A percentile compares a stretch with the other conserved stretches of the same genome.
Conservation (phyloP, 1,140 invertebrate genomes). For the Oryctes rhinoceros region DNA sequence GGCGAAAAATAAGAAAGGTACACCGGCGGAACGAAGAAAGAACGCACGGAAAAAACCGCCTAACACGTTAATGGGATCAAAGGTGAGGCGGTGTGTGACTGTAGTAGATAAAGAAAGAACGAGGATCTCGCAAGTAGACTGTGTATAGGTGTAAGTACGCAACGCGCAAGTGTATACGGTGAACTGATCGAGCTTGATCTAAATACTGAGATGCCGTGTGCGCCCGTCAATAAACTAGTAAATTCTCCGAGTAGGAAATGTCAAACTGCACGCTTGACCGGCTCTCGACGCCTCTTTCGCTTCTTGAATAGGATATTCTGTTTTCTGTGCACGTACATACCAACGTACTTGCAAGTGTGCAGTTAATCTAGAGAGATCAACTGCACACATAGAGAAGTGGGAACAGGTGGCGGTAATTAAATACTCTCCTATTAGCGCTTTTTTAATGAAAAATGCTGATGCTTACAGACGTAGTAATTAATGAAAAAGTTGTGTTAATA, state of each 20-base stretch:
- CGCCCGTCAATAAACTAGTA: conserved; percentile 18
- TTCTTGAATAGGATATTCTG: neutral
- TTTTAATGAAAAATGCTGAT: no score
- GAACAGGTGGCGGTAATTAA: no score
- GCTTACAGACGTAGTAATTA: no score
- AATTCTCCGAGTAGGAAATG: conserved; percentile 15
- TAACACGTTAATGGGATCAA: conserved; percentile 34
- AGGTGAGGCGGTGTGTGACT: conserved; percentile 24
- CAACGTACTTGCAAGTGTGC: neutral
- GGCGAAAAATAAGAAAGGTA: neutral
- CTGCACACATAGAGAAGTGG: no score
- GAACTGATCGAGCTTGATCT: conserved; percentile 9
- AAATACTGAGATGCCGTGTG: neutral
- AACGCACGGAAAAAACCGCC: neutral
- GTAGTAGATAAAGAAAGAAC: conserved; percentile 4
- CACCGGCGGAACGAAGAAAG: neutral
- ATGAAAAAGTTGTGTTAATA: no score
- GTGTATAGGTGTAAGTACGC: neutral
- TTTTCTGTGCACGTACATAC: neutral
- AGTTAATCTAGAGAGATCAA: neutral
- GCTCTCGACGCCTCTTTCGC: neutral
- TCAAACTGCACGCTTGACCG: conserved; percentile 31
- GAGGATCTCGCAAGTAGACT: neutral
- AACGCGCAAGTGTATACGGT: neutral
- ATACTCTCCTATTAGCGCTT: no score